These are phyloP conservation scores for Yponomeuta evonymella DNA, from an alignment of 2,888 invertebrate species.

Conservation along the genomic window DNA sequence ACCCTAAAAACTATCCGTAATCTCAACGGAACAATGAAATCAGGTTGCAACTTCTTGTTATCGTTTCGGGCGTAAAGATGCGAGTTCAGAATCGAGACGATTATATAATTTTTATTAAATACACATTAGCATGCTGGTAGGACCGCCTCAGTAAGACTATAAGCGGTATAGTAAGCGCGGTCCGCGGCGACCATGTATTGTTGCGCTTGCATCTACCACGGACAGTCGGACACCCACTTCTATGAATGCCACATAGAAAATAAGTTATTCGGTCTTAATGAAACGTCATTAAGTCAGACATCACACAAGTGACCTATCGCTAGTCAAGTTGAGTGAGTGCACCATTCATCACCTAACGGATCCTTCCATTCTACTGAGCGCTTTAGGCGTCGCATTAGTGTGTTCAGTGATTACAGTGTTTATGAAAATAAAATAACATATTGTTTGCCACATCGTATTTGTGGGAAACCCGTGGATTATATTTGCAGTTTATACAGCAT, in stretches of 20 bases:
- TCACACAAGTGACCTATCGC: background rate
- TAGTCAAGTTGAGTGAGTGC: background rate
- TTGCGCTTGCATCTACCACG: background rate
- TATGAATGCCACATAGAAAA: background rate
- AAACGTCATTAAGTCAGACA: background rate
- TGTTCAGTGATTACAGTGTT: slow-evolving; percentile 14
- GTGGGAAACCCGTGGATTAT: slow-evolving; percentile 59
- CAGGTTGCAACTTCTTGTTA: no score
- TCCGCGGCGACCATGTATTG: background rate
- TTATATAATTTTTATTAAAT: no score
- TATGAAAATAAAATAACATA: slow-evolving; percentile 22
- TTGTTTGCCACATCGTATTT: slow-evolving; percentile 50
- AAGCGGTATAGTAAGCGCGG: background rate
- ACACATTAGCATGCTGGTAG: no score
- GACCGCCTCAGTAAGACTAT: no score
- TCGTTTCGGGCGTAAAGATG: no score
- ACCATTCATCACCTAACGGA: background rate
- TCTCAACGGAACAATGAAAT: no score
- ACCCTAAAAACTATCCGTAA: no score
- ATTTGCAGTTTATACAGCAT: slow-evolving; percentile 40
- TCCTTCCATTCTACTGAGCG: background rate
- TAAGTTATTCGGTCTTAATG: background rate
- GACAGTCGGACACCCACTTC: background rate
- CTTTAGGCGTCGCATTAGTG: background rate
- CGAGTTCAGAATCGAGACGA: no score